Evolutionary conservation across 1,140 invertebrate species (phyloP).

Genomic region (Frieseomelitta varia): DNA sequence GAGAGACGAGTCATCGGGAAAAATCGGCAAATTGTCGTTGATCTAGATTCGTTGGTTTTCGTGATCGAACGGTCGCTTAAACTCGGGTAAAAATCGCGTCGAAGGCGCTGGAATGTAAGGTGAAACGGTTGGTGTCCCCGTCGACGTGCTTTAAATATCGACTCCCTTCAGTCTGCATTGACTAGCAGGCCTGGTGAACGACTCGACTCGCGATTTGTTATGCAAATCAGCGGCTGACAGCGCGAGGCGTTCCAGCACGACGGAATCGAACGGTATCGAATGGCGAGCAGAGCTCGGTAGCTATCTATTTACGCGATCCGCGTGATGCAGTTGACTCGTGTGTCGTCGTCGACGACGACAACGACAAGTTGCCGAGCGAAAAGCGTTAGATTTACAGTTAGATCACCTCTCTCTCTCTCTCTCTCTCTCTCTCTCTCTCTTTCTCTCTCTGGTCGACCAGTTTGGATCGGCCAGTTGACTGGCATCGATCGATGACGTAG

Average conservation of each 20-base stretch:
- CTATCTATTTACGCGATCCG: slow-evolving; percentile 1
- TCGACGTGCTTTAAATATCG: slow-evolving; percentile 47
- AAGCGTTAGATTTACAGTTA: slow-evolving; percentile 74
- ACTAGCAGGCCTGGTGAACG: slow-evolving; percentile 20
- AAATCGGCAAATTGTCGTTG: neutral
- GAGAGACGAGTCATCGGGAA: neutral
- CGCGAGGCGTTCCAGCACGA: slow-evolving; percentile 20
- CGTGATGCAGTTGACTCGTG: slow-evolving; percentile 52
- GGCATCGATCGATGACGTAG: slow-evolving; percentile 55
- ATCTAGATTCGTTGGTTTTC: slow-evolving; percentile 7
- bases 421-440: neutral
- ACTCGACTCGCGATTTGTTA: slow-evolving; percentile 51
- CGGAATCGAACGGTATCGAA: slow-evolving; percentile 21
- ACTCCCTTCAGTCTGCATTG: neutral
- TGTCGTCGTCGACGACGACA: slow-evolving; percentile 33
- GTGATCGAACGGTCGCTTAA: no score
- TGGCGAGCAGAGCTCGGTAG: slow-evolving; percentile 24
- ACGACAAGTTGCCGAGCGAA: slow-evolving; percentile 17
- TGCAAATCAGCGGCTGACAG: slow-evolving; percentile 54
- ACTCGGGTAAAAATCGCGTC: neutral
- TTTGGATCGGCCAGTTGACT: slow-evolving; percentile 46
- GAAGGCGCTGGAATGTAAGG: neutral
- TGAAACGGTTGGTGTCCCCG: neutral
- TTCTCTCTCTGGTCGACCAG: slow-evolving; percentile 32
- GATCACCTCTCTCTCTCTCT: slow-evolving; percentile 31